Conservation (phyloP, 2,888 invertebrate species). For the Pomacea canaliculata region DNA sequence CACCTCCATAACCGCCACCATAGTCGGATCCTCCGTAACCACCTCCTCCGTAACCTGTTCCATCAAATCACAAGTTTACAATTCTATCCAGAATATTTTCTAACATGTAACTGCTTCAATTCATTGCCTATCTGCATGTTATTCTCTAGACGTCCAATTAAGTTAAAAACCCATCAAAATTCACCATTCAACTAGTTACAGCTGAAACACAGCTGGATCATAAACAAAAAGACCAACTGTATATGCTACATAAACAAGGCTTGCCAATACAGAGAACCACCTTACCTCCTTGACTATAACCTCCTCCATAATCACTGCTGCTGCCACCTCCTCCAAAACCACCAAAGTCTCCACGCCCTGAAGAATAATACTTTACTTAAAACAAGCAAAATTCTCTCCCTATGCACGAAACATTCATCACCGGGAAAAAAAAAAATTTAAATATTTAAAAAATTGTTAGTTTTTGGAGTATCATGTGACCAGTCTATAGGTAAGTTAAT, state of each 20-base stretch:
- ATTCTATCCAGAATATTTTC: neutral
- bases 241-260: too few species aligned
- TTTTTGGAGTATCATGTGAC: too few species aligned
- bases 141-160: neutral
- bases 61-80: constrained; percentile 1
- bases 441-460: too few species aligned
- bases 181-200: too few species aligned
- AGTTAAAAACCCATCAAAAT: too few species aligned
- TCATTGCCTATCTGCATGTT: neutral
- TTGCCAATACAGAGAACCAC: too few species aligned
- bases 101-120: neutral
- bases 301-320: constrained; percentile 12
- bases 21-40: constrained; percentile 4
- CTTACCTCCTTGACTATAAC: constrained; percentile 17
- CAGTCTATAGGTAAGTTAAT: too few species aligned
- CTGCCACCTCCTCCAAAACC: constrained; percentile 13
- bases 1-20: constrained; percentile 24
- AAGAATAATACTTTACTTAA: neutral
- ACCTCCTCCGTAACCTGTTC: constrained; percentile 15
- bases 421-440: too few species aligned
- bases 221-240: too few species aligned
- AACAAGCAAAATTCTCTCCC: neutral
- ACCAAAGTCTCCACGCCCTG: constrained; percentile 6
- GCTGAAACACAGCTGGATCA: too few species aligned
- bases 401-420: too few species aligned